phyloP scores from a whole-genome alignment of 2,113 vertebrate genomes.

The Tonatia bakeri region DNA sequence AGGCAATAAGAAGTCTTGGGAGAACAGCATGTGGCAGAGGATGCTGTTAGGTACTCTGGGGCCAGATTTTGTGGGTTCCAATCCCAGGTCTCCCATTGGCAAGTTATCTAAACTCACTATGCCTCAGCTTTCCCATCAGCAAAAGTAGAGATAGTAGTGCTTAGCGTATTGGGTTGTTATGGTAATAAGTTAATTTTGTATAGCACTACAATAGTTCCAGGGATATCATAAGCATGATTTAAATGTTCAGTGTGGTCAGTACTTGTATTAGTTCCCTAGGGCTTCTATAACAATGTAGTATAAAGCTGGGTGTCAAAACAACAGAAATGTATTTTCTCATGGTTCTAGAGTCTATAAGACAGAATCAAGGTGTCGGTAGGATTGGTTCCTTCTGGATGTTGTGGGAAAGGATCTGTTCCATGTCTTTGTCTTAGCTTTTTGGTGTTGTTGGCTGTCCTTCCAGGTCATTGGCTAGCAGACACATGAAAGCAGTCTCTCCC shows the following conservation, averaged over 20 bases:
- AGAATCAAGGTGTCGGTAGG: not conserved
- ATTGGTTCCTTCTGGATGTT: not conserved
- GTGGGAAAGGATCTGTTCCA: not conserved
- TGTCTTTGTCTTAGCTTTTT: not conserved
- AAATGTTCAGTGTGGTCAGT: not conserved
- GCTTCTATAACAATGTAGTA: not conserved
- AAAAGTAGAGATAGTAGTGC: not conserved
- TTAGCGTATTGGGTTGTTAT: not conserved
- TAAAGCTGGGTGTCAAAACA: not conserved
- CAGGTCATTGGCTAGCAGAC: not conserved
- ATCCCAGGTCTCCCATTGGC: not conserved
- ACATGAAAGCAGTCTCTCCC: not conserved
- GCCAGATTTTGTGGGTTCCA: not conserved
- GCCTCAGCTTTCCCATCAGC: not conserved
- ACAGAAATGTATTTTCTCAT: not conserved
- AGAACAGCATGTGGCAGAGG: not conserved
- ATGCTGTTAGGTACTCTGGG: not conserved
- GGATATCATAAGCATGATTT: not conserved
- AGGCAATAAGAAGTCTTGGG: not conserved
- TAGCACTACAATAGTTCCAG: not conserved
- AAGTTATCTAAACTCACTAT: not conserved
- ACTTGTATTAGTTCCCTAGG: not conserved
- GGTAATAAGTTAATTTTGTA: not conserved
- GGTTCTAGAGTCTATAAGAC: not conserved
- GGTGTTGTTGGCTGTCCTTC: too few relatives aligned